Evolutionary conservation across 2,113 vertebrate species (phyloP), one percentile per base, ranked within the genome.

Genomic region (Dasyprocta punctata): DNA sequence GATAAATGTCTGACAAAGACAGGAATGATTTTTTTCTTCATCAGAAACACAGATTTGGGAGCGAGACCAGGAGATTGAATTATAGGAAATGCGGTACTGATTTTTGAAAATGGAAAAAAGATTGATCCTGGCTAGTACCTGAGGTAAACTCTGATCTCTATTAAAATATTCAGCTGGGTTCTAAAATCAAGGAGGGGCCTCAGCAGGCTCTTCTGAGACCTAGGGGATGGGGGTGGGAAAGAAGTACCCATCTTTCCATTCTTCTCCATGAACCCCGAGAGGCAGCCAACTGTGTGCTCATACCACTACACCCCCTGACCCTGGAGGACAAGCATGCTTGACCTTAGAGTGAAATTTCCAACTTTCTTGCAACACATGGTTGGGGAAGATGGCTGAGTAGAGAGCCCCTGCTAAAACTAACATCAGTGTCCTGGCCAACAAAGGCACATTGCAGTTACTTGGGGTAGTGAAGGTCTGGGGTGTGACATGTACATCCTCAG

Each of bases 1-100:
- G 94, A 95, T 95, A 97, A 98, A 97, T 97, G 92, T 78, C 90
- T 98, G 81, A 97, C 95, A 90, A 97, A 95, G 71, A 78, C 90
- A 92, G 81, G 89, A 73, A 49, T 82, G 81, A 90, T 95, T 86
- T 54, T 67, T 90, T 96, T 80, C 96, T 89, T 38, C 22, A 95
- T 89, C 92, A 95, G 63, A 85, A 95, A 88, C 11, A 77, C 41
- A 30, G 93, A 61, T 96, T 94, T 86, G 33, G 84, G 84, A 94
- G 41, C 94, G 71, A 95, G 58, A 89, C 8, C 9, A 84, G 49
- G 65, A 93, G 47, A 94, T 10, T 97, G 85, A 96, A 87, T 90
- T 96, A 97, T 86, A 96, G 95, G 71, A 97, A 97, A 96, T 94
- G 92, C 1, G 0, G 54, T 90, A 98, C 44, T 95, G 93, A 96